Conservation (phyloP, 2,113 vertebrate genomes). For the Tauraco erythrolophus region DNA sequence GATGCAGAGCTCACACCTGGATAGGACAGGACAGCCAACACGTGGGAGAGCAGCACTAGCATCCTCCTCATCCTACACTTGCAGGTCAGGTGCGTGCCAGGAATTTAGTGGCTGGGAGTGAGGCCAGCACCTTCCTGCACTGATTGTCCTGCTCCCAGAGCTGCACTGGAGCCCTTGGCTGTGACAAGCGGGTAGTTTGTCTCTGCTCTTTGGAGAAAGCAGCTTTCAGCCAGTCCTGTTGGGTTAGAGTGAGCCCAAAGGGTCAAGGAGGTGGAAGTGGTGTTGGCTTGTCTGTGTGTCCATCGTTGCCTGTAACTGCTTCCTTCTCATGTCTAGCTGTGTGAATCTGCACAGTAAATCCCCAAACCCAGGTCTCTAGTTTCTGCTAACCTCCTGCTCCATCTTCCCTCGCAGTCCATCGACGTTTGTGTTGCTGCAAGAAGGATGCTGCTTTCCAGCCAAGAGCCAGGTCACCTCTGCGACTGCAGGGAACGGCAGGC, state of each 20-base stretch:
- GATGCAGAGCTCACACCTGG: neutral
- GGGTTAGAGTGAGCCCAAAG: neutral
- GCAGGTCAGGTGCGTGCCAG: neutral
- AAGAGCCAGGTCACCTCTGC: neutral
- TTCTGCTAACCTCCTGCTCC: neutral
- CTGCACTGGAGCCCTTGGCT: neutral
- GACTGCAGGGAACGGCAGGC: neutral
- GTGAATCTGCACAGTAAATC: no score
- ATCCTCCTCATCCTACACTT: neutral
- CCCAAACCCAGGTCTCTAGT: neutral
- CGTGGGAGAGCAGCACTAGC: neutral
- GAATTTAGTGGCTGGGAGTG: neutral
- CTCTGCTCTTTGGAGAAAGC: neutral
- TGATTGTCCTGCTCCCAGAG: neutral
- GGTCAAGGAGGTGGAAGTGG: neutral
- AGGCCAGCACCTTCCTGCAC: accelerated
- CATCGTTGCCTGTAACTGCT: neutral
- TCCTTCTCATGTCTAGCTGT: neutral
- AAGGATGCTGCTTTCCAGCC: neutral
- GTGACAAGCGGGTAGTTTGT: accelerated
- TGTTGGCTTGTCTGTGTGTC: no score
- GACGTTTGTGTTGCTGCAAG: neutral
- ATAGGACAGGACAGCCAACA: neutral
- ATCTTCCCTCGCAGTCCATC: accelerated
- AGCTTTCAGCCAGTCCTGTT: neutral